A percentile compares a stretch with the other conserved stretches of the same genome.
Conservation (phyloP, 2,797 vertebrate species). For the Gymnoscopelus braueri region DNA sequence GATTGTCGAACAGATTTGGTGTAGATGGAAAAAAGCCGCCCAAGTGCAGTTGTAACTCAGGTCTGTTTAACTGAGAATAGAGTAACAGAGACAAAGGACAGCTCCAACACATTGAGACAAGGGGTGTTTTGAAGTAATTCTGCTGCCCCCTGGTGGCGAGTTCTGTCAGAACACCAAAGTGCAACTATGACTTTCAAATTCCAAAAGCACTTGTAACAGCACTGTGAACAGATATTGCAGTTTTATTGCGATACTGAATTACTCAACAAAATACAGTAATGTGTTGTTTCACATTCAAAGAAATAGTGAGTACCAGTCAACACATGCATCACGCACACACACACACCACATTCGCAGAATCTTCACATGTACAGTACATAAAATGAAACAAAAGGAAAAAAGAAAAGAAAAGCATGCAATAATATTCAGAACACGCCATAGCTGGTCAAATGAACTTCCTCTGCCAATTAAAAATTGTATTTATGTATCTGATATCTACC, state of each 20-base stretch:
- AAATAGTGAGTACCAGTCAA: slow-evolving; percentile 67
- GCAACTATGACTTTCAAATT: background rate
- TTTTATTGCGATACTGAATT: slow-evolving; percentile 80
- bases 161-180: background rate
- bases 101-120: too few species aligned
- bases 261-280: slow-evolving; percentile 74
- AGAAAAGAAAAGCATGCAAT: slow-evolving; percentile 71
- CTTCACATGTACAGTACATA: slow-evolving; percentile 44
- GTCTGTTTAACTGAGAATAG: too few species aligned
- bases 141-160: slow-evolving; percentile 2
- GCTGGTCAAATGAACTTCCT: slow-evolving; percentile 42
- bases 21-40: too few species aligned
- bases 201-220: slow-evolving; percentile 15
- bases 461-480: slow-evolving; percentile 40
- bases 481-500: slow-evolving; percentile 61
- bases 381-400: slow-evolving; percentile 40
- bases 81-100: too few species aligned
- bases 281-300: slow-evolving; percentile 68
- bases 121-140: background rate
- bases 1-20: too few species aligned
- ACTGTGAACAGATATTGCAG: slow-evolving; percentile 64
- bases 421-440: slow-evolving; percentile 61
- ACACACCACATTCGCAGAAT: slow-evolving; percentile 66
- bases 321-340: slow-evolving; percentile 67
- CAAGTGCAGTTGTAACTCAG: too few species aligned